Evolutionary conservation across 1,140 invertebrate genomes (phyloP), one percentile per base, ranked within the genome.

Genomic region (Patella vulgata): DNA sequence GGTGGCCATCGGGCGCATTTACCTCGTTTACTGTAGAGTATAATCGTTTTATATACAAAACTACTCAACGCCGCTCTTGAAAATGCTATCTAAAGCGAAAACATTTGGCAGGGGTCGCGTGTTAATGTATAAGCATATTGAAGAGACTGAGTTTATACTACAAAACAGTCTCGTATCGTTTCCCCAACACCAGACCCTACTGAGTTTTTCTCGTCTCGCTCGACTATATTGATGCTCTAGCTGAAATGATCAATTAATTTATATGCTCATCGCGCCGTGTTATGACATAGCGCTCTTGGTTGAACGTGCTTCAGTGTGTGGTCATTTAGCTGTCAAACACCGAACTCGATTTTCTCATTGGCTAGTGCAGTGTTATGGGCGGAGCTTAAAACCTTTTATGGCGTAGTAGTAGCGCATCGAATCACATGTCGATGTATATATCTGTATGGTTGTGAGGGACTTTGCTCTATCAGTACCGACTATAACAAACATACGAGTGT

Each of bases 181-280:
- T 28, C 27, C 27, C 21, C 6, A 9, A 17, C 27, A 17, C 27
- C 51, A 30, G 17, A 25, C 33, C 19, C 25, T 23, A 17, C 17
- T 28, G 17, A 17, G 30, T 36, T 31, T 14, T 14, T 25, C 23
- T n/a, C 14, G 17, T 19, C 51, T 31, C 31, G 11, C 23, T 28
- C 28, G 11, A 8, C n/a, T 19, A 17, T 31, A 31, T 36, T 28
- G 31, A 53, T 21, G 31, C 17, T 19, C 12, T 19, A 3, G 31
- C 17, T 31, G 55, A 57, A 57, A 57, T 57, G 23, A 31, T n/a
- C 55, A 44, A 57, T 57, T 57, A 57, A 57, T 57, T 57, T 57
- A 43, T 46, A 44, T 47, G 11, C 40, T 57, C 55, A 57, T 57
- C 55, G 28, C 21, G 12, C 51, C 21, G 40, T 47, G 55, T 47